Evolutionary conservation across 2,888 invertebrate genomes (phyloP), one percentile per base, ranked within the genome.

Genomic region (Incurvaria masculella): DNA sequence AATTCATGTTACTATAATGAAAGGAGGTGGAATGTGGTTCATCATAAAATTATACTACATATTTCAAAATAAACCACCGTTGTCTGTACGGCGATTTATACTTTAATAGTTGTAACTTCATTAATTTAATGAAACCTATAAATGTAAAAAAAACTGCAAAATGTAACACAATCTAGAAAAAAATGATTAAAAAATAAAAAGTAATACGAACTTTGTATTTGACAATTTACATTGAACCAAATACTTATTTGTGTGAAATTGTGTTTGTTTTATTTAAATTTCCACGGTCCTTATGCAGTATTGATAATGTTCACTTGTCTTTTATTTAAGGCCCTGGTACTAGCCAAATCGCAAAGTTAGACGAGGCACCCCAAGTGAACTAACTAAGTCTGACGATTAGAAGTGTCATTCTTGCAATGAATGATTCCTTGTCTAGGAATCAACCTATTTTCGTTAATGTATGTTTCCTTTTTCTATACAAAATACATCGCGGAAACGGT

Each of bases 101-200:
- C 72, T 74, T 74, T 74, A 73, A 71, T 74, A 72, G 68, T 71
- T 73, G 70, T 72, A 71, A 68, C 71, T 64, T 68, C 41, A 46
- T 23, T 41, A 38, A 45, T 45, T 41, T 41, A 39, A 39, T 45
- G 21, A 39, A 27, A 41, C 21, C 18, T 41, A 41, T 46, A 46
- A 26, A 26, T 46, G 65, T 61, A 38, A 59, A 65, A 75, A 71
- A 78, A 75, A 75, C 70, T 68, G 76, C 69, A 75, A 78, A 78
- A 78, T 76, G 75, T 76, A 74, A 75, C 68, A 63, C 65, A 69
- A 68, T 59, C 67, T 72, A 73, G 72, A 74, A 76, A 70, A 74
- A 70, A 64, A 61, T 33, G 33, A 33, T 14, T 33, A 33, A 33
- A 33, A 33, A 33, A 14, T 14, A 8, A 33, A 33, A 33, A 33